Percentiles rank a stretch among this genome's conserved stretches.
Conservation (phyloP, 2,113 vertebrate genomes). For the Pseudopodoces humilis region DNA sequence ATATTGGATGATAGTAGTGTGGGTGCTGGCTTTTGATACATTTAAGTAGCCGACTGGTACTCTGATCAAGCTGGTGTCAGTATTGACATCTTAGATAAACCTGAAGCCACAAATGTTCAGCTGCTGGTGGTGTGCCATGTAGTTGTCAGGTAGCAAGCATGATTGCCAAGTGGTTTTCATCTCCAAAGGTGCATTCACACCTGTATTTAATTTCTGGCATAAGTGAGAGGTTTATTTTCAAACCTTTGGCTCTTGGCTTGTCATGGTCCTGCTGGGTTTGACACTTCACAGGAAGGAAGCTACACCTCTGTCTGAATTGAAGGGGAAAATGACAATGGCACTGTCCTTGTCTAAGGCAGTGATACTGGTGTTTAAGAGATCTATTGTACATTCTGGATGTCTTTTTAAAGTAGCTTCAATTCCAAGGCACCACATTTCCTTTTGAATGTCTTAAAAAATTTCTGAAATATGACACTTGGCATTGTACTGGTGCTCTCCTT, state of each 20-base stretch:
- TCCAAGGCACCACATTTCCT: neutral
- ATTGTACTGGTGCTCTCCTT: neutral
- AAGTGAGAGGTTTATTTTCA: neutral
- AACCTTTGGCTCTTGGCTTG: neutral
- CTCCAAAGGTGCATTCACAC: neutral
- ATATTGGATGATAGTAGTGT: neutral
- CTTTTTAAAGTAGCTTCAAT: neutral
- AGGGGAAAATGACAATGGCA: neutral
- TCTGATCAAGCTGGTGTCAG: neutral
- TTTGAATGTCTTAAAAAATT: neutral
- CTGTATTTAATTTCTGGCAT: neutral
- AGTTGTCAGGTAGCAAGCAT: neutral
- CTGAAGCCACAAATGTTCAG: neutral
- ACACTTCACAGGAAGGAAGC: neutral
- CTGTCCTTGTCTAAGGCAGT: neutral
- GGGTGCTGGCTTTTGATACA: neutral
- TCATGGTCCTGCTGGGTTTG: neutral
- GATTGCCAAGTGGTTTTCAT: neutral
- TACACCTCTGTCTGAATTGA: fast-evolving
- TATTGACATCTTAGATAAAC: neutral
- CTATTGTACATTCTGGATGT: neutral
- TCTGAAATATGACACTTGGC: neutral
- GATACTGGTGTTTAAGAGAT: neutral
- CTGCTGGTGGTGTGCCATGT: neutral
- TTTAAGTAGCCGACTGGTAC: neutral